Evolutionary conservation across 2,888 invertebrate species (phyloP).

Genomic region (Chaitophorus viminalis): DNA sequence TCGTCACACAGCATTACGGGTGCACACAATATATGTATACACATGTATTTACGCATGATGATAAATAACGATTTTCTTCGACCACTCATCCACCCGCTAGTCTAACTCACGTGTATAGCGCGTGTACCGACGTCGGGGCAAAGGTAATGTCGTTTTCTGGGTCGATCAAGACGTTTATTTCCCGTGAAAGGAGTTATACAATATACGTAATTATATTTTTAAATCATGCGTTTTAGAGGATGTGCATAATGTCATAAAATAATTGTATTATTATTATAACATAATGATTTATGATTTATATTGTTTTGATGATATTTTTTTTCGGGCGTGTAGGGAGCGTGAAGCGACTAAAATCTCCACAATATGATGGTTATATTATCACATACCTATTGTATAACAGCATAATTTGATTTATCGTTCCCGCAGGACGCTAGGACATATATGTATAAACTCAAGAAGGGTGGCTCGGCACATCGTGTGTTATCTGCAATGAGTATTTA

Average conservation of each 20-base stretch:
- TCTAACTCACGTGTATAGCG: neutral
- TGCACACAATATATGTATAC: neutral
- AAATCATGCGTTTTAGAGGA: neutral
- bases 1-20: neutral
- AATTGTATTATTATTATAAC: too few relatives aligned
- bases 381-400: neutral
- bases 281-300: too few relatives aligned
- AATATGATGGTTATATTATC: constrained; percentile 30
- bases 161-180: neutral
- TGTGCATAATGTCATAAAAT: neutral
- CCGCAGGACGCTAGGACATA: neutral
- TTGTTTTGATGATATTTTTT: neutral
- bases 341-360: constrained; percentile 27
- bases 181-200: neutral
- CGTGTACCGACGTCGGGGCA: neutral
- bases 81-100: neutral
- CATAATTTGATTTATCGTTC: constrained; percentile 45
- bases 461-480: neutral
- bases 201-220: neutral
- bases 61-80: constrained; percentile 3
- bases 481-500: neutral
- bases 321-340: neutral
- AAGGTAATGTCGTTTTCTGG: neutral
- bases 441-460: neutral
- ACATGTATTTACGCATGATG: neutral